phyloP scores from a whole-genome alignment of 1,140 invertebrate genomes.

The Onthophagus taurus region DNA sequence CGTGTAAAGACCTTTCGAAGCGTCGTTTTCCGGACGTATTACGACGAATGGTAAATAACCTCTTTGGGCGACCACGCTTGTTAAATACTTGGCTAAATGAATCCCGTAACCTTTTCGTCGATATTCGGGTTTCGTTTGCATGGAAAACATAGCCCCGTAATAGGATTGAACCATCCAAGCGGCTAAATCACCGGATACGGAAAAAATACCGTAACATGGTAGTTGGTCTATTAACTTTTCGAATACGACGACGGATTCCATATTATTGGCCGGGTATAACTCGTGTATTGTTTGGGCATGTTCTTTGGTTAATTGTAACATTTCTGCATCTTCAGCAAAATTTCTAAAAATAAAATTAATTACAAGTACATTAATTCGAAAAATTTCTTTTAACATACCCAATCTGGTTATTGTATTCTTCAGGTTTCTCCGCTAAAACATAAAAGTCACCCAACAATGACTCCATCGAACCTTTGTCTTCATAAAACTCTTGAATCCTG shows the following conservation, averaged over 20 bases:
- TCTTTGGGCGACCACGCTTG: slow-evolving; percentile 58
- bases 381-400: neutral
- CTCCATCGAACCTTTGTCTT: slow-evolving; percentile 54
- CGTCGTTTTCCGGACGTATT: slow-evolving; percentile 75
- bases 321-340: slow-evolving; percentile 47
- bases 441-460: slow-evolving; percentile 69
- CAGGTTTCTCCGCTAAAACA: slow-evolving; percentile 29
- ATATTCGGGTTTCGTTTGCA: slow-evolving; percentile 74
- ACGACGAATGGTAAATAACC: slow-evolving; percentile 76
- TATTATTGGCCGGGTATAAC: slow-evolving; percentile 73
- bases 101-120: slow-evolving; percentile 69
- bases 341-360: neutral
- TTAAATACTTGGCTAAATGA: slow-evolving; percentile 53
- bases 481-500: slow-evolving; percentile 56
- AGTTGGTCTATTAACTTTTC: slow-evolving; percentile 63
- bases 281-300: slow-evolving; percentile 72
- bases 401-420: slow-evolving; percentile 2
- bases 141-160: slow-evolving; percentile 84
- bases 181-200: slow-evolving; percentile 52
- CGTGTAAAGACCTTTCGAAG: slow-evolving; percentile 65
- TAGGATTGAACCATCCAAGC: slow-evolving; percentile 83
- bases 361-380: neutral
- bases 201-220: slow-evolving; percentile 69
- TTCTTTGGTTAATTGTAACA: slow-evolving; percentile 60
- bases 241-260: slow-evolving; percentile 72